Base-by-base conservation (phyloP, 2,113 vertebrate genomes). In the Mandrillus leucophaeus region DNA sequence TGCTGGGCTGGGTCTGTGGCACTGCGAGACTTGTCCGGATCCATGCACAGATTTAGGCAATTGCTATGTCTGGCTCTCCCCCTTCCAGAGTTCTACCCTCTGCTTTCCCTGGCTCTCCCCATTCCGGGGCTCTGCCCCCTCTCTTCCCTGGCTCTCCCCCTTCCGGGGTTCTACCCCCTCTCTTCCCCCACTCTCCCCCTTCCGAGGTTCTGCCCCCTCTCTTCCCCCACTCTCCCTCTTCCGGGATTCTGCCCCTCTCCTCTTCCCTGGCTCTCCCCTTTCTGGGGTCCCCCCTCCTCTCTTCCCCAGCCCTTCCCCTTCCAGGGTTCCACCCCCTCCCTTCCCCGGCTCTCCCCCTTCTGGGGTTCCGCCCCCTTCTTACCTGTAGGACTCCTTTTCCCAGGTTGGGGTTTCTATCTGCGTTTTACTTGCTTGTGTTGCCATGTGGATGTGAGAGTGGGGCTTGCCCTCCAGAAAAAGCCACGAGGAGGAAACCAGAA, bases 211-310 rank as follows among this genome's bases (percentile, higher is more conserved):
- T 0, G 0, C 5, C 52, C 5, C 5, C 52, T 52, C 16, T 18
- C 52, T 52, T 55, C 17, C 17, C 50, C 5, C 0, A 5, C 52
- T 18, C 52, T 55, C 17, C 52, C 52, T 5, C 16, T 52, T 52
- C 52, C 0, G 0, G 0, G 16, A 5, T 52, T 52, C 52, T 0
- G 1, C 5, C 52, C 50, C 48, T 1, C 48, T 12, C 11, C 48
- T 12, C 48, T 48, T 48, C 11, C 48, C n/a, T 0, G 13, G 6
- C 30, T 66, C 32, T 23, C 20, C 30, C 40, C 40, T 4, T 1
- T 59, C 57, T 0, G 9, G 57, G 48, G 48, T 11, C 8, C 48
- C 48, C 2, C 48, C 48, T 2, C 48, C 48, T 48, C 30, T 57
- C 32, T 23, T 20, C 30, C 40, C 40, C 5, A 1, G 25, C 57